phyloP scores from a whole-genome alignment of 2,797 vertebrate species.

The Alcedo quadribrachys region DNA sequence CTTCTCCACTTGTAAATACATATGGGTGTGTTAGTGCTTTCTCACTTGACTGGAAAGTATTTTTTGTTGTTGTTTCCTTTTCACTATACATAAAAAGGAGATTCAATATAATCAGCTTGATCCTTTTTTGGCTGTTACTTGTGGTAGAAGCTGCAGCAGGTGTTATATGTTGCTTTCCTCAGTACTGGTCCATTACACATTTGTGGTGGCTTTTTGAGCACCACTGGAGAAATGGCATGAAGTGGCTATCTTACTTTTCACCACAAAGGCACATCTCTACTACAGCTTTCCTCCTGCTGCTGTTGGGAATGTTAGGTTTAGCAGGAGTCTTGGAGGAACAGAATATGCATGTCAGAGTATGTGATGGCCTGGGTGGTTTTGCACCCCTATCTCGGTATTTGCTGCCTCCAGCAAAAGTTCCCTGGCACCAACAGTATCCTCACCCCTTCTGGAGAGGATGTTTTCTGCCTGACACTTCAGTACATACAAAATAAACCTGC shows the following conservation, averaged over 20 bases:
- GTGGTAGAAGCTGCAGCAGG: neutral
- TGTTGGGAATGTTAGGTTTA: neutral
- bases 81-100: neutral
- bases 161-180: neutral
- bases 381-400: neutral
- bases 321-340: neutral
- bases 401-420: neutral
- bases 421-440: neutral
- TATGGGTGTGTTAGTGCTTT: constrained; percentile 10
- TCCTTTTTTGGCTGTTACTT: neutral
- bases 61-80: constrained; percentile 3
- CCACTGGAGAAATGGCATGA: neutral
- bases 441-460: neutral
- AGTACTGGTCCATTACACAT: neutral
- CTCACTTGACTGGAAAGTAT: constrained; percentile 11
- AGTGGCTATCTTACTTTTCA: neutral
- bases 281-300: neutral
- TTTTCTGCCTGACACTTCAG: neutral
- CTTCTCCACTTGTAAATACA: neutral
- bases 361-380: neutral
- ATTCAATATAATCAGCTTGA: neutral
- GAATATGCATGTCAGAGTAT: neutral
- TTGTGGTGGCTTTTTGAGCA: neutral
- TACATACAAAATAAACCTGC: rapidly evolving
- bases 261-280: neutral